These are phyloP conservation scores for Ptiloglossa arizonensis DNA, from an alignment of 1,140 invertebrate species.

Conservation along the genomic window DNA sequence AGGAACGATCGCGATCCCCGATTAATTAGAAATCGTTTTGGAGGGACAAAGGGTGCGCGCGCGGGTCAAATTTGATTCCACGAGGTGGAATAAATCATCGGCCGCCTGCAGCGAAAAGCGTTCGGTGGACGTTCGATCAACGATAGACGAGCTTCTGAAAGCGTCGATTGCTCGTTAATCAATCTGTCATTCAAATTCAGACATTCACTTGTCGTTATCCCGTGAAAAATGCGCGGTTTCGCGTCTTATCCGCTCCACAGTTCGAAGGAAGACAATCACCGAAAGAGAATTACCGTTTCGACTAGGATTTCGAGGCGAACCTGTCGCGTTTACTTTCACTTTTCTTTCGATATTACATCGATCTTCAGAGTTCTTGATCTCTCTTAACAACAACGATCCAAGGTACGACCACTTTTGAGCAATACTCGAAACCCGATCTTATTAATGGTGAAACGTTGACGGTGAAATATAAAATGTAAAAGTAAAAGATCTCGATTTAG, in stretches of 20 bases:
- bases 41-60: neutral
- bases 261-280: neutral
- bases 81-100: slow-evolving; percentile 18
- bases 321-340: no score
- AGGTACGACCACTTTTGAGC: no score
- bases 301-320: no score
- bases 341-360: no score
- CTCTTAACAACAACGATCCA: no score
- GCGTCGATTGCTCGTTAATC: slow-evolving; percentile 34
- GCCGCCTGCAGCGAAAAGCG: neutral
- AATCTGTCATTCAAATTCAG: slow-evolving; percentile 4
- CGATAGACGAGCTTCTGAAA: slow-evolving; percentile 8
- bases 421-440: no score
- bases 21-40: neutral
- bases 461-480: no score
- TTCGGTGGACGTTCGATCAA: slow-evolving; percentile 4
- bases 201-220: slow-evolving; percentile 5
- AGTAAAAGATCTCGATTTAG: no score
- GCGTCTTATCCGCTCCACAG: neutral
- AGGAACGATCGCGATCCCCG: neutral
- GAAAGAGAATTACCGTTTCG: no score
- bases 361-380: no score
- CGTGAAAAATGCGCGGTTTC: neutral
- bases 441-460: no score
- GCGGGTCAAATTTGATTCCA: neutral